phyloP scores from a whole-genome alignment of 2,888 invertebrate species.

The Hemistola chrysoprasaria region DNA sequence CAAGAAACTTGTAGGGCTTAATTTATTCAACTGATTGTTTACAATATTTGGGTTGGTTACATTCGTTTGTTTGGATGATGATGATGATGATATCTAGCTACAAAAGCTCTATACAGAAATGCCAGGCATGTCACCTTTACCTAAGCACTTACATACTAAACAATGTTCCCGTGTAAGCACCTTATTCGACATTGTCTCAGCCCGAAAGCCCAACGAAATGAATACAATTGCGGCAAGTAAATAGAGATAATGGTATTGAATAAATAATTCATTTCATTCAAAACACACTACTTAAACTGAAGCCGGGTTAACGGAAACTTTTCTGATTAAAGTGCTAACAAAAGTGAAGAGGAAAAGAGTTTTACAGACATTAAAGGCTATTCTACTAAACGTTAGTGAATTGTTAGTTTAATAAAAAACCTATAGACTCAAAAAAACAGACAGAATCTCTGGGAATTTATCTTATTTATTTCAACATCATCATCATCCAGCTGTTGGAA shows the following conservation, averaged over 20 bases:
- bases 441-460: too few species aligned
- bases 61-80: too few species aligned
- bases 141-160: constrained; percentile 10
- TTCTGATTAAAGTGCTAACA: constrained; percentile 71
- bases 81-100: too few species aligned
- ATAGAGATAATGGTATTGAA: constrained; percentile 35
- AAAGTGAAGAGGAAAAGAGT: constrained; percentile 24
- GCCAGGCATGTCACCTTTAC: constrained; percentile 8
- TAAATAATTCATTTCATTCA: constrained; percentile 49
- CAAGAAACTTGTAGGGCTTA: too few species aligned
- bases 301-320: constrained; percentile 47
- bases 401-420: too few species aligned
- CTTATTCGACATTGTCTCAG: constrained; percentile 18
- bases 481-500: too few species aligned
- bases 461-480: too few species aligned
- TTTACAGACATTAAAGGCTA: background rate
- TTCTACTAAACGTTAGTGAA: too few species aligned
- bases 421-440: too few species aligned
- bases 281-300: constrained; percentile 53
- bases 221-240: constrained; percentile 20
- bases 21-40: too few species aligned
- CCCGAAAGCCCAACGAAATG: constrained; percentile 19
- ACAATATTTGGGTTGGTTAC: too few species aligned
- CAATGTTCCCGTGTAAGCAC: constrained; percentile 9
- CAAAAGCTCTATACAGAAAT: too few species aligned